Conservation (phyloP, 2,888 invertebrate genomes). For the Adineta ricciae region DNA sequence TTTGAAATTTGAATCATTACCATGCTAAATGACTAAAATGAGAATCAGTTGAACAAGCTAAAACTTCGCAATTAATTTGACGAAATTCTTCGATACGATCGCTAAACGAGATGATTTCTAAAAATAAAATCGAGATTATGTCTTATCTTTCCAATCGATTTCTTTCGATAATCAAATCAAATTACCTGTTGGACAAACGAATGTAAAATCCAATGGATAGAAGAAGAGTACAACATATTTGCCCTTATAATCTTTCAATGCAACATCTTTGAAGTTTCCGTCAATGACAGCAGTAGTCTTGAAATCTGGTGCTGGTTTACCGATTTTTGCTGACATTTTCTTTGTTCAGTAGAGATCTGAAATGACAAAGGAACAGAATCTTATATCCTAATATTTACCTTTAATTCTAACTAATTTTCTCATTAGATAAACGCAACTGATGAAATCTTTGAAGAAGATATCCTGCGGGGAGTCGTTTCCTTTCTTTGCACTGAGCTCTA, state of each 20-base stretch:
- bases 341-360: background rate
- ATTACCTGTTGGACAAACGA: constrained; percentile 87
- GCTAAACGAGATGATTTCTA: constrained; percentile 90
- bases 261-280: constrained; percentile 45
- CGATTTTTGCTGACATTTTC: constrained; percentile 34
- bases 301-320: constrained; percentile 46
- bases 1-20: background rate
- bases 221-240: constrained; percentile 49
- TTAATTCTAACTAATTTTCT: background rate
- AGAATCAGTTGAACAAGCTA: constrained; percentile 88
- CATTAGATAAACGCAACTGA: background rate
- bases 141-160: constrained; percentile 56
- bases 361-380: background rate
- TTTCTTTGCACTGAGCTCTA: background rate
- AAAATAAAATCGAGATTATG: constrained; percentile 55
- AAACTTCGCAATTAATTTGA: constrained; percentile 70
- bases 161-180: constrained; percentile 81
- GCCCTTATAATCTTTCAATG: constrained; percentile 44
- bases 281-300: constrained; percentile 47
- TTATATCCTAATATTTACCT: no score
- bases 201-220: constrained; percentile 57
- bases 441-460: background rate
- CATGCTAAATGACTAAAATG: constrained; percentile 84
- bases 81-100: constrained; percentile 64
- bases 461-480: background rate